Conservation (phyloP, 2,797 vertebrate genomes). For the Tamandua tetradactyla region DNA sequence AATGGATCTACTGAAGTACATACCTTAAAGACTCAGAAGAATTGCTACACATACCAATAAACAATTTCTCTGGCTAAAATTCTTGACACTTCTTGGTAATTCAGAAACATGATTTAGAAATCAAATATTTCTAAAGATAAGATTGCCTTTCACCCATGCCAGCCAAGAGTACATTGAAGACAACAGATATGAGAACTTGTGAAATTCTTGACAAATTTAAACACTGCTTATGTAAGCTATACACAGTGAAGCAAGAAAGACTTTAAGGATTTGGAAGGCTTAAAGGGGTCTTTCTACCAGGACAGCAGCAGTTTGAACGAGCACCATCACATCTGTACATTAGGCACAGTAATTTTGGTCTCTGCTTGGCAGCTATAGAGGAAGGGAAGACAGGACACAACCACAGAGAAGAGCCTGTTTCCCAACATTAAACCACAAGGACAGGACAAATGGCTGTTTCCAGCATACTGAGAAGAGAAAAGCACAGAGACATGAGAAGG, state of each 20-base stretch:
- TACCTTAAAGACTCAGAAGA: background rate
- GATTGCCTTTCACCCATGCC: background rate
- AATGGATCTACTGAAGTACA: background rate
- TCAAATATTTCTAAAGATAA: conserved; percentile 54
- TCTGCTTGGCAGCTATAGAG: conserved; percentile 11
- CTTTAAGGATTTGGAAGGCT: conserved; percentile 3
- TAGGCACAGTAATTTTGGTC: background rate
- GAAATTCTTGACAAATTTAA: conserved; percentile 62
- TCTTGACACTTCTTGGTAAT: background rate
- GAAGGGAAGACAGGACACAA: background rate
- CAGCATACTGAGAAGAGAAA: conserved; percentile 14
- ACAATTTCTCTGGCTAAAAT: conserved; percentile 29
- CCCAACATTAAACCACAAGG: conserved; percentile 37
- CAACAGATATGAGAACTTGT: conserved; percentile 42
- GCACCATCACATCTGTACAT: background rate
- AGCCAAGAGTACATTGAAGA: conserved; percentile 33
- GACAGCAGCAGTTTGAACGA: background rate
- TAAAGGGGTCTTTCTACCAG: conserved; percentile 12
- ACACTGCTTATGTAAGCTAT: conserved; percentile 55
- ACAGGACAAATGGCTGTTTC: conserved; percentile 15
- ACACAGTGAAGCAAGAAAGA: conserved; percentile 17
- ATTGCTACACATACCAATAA: background rate
- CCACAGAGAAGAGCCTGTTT: conserved; percentile 20
- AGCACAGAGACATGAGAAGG: background rate
- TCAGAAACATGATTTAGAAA: conserved; percentile 39